Conservation (phyloP, 2,113 vertebrate genomes). For the Archilochus colubris region DNA sequence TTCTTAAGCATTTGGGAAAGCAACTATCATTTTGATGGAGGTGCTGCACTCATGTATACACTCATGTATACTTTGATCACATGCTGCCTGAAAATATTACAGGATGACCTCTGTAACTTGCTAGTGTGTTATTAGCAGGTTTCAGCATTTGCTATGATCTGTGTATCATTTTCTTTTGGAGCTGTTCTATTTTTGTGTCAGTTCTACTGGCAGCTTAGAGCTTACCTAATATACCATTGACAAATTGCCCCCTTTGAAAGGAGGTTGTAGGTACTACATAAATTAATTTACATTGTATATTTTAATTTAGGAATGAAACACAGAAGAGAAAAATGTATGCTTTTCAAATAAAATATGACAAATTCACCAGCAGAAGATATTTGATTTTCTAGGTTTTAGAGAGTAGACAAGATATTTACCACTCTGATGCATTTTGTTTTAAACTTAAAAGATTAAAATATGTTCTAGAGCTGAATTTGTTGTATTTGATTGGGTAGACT, state of each 20-base stretch:
- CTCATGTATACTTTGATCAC: neutral
- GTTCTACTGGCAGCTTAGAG: slow-evolving; percentile 41
- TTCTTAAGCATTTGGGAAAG: neutral
- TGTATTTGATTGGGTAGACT: slow-evolving; percentile 44
- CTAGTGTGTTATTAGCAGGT: neutral
- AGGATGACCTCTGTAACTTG: neutral
- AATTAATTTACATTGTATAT: slow-evolving; percentile 62
- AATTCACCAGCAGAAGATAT: slow-evolving; percentile 45
- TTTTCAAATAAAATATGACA: slow-evolving; percentile 60
- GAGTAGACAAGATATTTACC: slow-evolving; percentile 36
- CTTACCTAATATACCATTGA: slow-evolving; percentile 49
- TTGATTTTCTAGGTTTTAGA: slow-evolving; percentile 46
- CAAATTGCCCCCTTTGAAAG: slow-evolving; percentile 45
- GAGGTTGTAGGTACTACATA: slow-evolving; percentile 48
- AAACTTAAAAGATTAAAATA: slow-evolving; percentile 14
- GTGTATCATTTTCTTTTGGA: slow-evolving; percentile 17
- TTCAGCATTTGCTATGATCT: neutral
- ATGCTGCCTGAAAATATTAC: neutral
- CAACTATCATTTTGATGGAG: neutral
- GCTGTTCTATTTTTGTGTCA: slow-evolving; percentile 51
- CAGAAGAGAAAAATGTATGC: slow-evolving; percentile 55
- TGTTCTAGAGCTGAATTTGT: slow-evolving; percentile 28
- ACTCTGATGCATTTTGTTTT: slow-evolving; percentile 31
- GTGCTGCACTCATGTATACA: neutral
- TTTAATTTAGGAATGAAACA: slow-evolving; percentile 55